A percentile compares a stretch with the other conserved stretches of the same genome.
Conservation (phyloP, 2,797 vertebrate species). For the Acanthopagrus latus region DNA sequence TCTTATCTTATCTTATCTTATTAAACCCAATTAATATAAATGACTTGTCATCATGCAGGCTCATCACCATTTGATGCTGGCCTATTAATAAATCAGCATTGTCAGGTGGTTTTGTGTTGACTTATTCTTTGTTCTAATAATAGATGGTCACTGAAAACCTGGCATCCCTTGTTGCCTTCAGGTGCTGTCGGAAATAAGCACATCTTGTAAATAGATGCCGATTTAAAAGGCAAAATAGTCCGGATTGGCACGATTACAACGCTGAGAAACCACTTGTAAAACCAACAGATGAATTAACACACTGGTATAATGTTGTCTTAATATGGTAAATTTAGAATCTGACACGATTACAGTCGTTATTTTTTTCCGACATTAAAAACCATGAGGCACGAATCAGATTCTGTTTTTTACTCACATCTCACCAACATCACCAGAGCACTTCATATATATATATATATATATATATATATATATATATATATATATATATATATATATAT, state of each 20-base stretch:
- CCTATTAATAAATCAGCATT: no score
- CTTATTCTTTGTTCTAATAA: no score
- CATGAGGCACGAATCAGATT: not conserved
- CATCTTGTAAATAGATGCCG: accelerated
- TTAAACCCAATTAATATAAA: no score
- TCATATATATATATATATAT: no score
- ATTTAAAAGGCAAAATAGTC: not conserved
- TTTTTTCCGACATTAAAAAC: not conserved
- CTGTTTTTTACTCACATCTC: accelerated
- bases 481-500: no score
- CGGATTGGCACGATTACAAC: accelerated
- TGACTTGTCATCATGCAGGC: no score
- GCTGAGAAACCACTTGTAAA: not conserved
- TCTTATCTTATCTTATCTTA: no score
- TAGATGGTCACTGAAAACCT: not conserved
- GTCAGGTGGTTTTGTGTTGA: no score
- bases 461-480: no score
- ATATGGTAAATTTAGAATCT: not conserved
- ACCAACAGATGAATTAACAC: not conserved
- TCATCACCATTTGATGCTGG: no score
- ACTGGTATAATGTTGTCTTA: not conserved
- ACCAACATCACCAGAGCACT: accelerated
- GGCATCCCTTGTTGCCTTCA: constrained; percentile 34
- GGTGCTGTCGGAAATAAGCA: not conserved
- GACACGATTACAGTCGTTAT: not conserved